Conservation (phyloP, 2,888 invertebrate genomes). For the Drosophila tanythrix region DNA sequence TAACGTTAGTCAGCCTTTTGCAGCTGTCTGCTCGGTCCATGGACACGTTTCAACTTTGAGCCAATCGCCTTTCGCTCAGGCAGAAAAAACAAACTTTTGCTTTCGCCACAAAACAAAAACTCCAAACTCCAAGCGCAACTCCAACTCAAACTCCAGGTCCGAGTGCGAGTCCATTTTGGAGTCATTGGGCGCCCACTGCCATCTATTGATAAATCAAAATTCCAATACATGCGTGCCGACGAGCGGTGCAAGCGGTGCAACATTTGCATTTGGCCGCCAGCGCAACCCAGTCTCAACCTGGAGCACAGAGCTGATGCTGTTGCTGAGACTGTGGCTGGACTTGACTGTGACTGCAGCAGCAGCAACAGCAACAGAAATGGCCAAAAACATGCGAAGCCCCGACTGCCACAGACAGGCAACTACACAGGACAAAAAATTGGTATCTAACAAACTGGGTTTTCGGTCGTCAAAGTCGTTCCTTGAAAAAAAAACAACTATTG, state of each 20-base stretch:
- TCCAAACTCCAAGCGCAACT: slow-evolving; percentile 10
- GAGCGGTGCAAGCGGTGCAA: slow-evolving; percentile 22
- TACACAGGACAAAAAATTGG: slow-evolving; percentile 2
- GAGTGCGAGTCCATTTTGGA: slow-evolving; percentile 31
- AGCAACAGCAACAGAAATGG: slow-evolving; percentile 50
- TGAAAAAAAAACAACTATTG: neutral
- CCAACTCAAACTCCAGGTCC: slow-evolving; percentile 3
- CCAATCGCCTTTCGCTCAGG: slow-evolving; percentile 66
- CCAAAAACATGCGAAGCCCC: slow-evolving; percentile 72
- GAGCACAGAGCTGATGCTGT: slow-evolving; percentile 13
- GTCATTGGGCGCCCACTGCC: slow-evolving; percentile 59
- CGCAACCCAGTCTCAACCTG: slow-evolving; percentile 32
- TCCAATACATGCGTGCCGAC: slow-evolving; percentile 69
- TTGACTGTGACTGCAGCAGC: slow-evolving; percentile 43
- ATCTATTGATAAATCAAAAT: slow-evolving; percentile 79
- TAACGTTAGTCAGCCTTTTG: slow-evolving; percentile 37
- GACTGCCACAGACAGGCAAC: slow-evolving; percentile 23
- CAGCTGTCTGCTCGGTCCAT: slow-evolving; percentile 53
- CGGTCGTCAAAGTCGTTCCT: neutral
- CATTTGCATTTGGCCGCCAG: slow-evolving; percentile 78
- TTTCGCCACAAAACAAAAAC: slow-evolving; percentile 62
- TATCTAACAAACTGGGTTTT: neutral
- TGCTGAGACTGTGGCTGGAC: slow-evolving; percentile 27
- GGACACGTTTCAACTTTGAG: slow-evolving; percentile 58
- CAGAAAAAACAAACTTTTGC: slow-evolving; percentile 63